Evolutionary conservation across 2,797 vertebrate genomes (phyloP).

Genomic region (Rhinoraja longicauda): DNA sequence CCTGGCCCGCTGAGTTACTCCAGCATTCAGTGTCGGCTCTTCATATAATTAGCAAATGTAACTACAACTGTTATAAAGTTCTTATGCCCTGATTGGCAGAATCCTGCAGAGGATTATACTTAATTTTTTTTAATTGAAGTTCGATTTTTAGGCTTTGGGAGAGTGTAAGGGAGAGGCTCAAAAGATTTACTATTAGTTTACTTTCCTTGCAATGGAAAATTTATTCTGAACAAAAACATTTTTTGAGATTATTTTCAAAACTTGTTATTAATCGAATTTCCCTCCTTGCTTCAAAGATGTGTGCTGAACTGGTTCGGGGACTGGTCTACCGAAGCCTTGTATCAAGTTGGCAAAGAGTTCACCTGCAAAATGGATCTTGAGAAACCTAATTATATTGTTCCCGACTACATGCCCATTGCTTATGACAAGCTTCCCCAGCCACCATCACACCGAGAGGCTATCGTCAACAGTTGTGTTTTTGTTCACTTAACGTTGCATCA

Average conservation of each 20-base stretch:
- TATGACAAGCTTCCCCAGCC: constrained; percentile 91
- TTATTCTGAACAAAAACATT: neutral
- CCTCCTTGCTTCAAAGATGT: constrained; percentile 61
- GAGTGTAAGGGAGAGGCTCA: neutral
- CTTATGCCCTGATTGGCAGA: neutral
- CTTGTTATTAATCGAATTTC: neutral
- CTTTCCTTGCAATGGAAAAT: neutral
- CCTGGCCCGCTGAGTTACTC: no score
- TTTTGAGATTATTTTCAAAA: neutral
- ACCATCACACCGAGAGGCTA: constrained; percentile 87
- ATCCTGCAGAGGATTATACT: neutral
- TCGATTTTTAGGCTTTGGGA: neutral
- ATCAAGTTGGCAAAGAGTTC: constrained; percentile 97
- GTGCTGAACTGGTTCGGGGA: constrained; percentile 99
- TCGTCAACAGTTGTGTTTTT: constrained; percentile 95
- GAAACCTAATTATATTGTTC: constrained; percentile 92
- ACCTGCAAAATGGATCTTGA: constrained; percentile 99
- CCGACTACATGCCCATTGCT: constrained; percentile 93
- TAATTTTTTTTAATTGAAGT: neutral
- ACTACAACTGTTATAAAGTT: neutral
- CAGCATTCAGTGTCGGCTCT: neutral
- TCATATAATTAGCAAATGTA: neutral
- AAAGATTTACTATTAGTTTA: neutral
- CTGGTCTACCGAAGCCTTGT: constrained; percentile 96
- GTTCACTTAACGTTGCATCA: constrained; percentile 97